These are phyloP conservation scores for Otolemur crassicaudatus DNA, from an alignment of 2,797 vertebrate species.

Conservation along the genomic window DNA sequence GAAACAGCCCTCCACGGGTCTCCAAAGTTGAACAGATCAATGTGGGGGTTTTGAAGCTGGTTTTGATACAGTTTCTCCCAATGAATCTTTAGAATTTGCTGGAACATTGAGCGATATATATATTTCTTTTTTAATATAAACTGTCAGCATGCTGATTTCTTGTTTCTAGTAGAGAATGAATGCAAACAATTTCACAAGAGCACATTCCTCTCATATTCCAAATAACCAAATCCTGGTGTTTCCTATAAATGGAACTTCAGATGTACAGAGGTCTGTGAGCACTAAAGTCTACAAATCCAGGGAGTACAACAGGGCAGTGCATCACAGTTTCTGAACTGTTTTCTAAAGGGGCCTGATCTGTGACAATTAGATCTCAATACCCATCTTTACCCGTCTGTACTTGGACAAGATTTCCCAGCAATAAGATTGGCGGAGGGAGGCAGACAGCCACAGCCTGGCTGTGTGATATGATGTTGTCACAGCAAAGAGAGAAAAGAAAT, in stretches of 20 bases:
- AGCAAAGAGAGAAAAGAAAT: neutral
- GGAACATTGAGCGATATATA: neutral
- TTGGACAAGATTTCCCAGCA: neutral
- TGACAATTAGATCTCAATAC: neutral
- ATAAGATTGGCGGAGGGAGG: too few species aligned
- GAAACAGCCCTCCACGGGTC: slow-evolving; percentile 46
- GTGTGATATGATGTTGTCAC: neutral
- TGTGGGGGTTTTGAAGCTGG: neutral
- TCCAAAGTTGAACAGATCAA: slow-evolving; percentile 65
- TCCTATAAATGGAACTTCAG: slow-evolving; percentile 4
- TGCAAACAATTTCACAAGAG: slow-evolving; percentile 22
- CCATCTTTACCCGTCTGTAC: neutral
- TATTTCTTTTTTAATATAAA: slow-evolving; percentile 68
- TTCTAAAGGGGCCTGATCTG: neutral
- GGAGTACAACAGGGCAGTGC: neutral
- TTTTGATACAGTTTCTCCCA: slow-evolving; percentile 45
- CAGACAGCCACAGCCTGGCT: too few species aligned
- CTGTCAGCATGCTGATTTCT: slow-evolving; percentile 43
- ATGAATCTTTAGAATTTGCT: slow-evolving; percentile 59
- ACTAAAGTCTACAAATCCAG: neutral
- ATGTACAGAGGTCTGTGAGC: neutral
- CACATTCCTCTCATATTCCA: fast-evolving
- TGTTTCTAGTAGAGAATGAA: slow-evolving; percentile 46
- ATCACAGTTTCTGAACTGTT: neutral
- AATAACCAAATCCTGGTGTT: fast-evolving